Base-by-base conservation (phyloP, 2,888 invertebrate genomes). In the Drosophila cracens region DNA sequence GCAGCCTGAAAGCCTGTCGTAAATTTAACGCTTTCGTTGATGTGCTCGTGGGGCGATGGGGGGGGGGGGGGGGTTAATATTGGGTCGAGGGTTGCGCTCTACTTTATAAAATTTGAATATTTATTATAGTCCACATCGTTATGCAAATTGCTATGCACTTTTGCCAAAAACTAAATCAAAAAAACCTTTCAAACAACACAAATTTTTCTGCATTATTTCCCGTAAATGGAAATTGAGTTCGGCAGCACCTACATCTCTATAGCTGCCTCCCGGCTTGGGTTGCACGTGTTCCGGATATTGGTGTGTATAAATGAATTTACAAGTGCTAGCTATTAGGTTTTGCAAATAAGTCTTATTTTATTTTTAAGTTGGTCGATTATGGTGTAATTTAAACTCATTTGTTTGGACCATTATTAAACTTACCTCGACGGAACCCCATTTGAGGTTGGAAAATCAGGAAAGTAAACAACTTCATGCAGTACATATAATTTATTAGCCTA, bases 1-100 rank as follows among this genome's bases (percentile, higher is more conserved):
- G 34, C 53, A 62, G 27, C 59, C 68, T 63, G 75, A 25, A 34
- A 62, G 27, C 61, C 68, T 63, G 75, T 90, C 76, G 87, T 90
- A 90, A 90, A 90, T 90, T 78, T 89, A 90, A 90, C 90, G 87
- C 90, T 89, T 86, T 81, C 71, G 75, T 67, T 18, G 18, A 38
- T 76, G 77, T 75, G 71, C 74, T 48, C 54, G 58, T 56, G n/a
- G 27, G 13, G 11, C 2, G 13, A 43, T 16, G 16, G 13, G 36
- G 43, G 33, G 21, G 8, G 10, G 31, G 8, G 40, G 25, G 27
- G 10, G 25, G 4, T 10, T 0, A 33, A 33, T 33, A 33, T 0
- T 33, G 33, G 33, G 33, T 10, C 11, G 33, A 33, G 33, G 7
- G 7, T 46, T 25, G 16, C 46, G 16, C 25, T 46, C 18, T 51